Evolutionary conservation across 2,888 invertebrate genomes (phyloP).

Genomic region (Acronicta aceris): DNA sequence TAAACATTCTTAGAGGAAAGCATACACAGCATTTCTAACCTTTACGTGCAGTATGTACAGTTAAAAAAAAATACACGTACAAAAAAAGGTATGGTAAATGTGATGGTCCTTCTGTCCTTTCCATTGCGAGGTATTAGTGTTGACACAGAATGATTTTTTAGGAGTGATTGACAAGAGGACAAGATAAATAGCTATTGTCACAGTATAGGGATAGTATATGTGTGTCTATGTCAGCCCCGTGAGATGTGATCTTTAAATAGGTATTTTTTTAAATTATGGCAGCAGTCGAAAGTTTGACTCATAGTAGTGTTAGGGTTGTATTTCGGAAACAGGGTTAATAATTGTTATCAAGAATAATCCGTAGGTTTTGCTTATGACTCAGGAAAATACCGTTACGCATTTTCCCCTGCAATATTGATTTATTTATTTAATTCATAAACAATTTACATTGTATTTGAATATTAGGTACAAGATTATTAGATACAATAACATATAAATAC

Average conservation of each 20-base stretch:
- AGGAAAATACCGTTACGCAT: not conserved
- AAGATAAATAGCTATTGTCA: constrained; percentile 33
- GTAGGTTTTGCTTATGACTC: not conserved
- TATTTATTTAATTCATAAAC: too few species aligned
- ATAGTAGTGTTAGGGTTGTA: not conserved
- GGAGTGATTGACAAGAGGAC: constrained; percentile 38
- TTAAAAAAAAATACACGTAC: too few species aligned
- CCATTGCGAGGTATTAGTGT: not conserved
- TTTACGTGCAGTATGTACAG: too few species aligned
- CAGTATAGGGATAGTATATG: constrained; percentile 6
- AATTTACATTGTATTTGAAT: too few species aligned
- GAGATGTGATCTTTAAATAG: constrained; percentile 1
- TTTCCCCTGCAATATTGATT: too few species aligned
- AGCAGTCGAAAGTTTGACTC: not conserved
- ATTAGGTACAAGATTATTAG: too few species aligned
- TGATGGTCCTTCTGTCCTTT: constrained; percentile 3
- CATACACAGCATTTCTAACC: too few species aligned
- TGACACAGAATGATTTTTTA: constrained; percentile 34
- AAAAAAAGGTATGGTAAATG: too few species aligned
- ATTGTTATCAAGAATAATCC: not conserved
- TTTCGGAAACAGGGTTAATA: not conserved
- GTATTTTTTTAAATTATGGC: too few species aligned
- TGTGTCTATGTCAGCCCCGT: constrained; percentile 9
- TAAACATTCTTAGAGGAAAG: too few species aligned
- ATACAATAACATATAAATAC: too few species aligned